Evolutionary conservation across 2,113 vertebrate genomes (phyloP).

Genomic region (Octodon degus): DNA sequence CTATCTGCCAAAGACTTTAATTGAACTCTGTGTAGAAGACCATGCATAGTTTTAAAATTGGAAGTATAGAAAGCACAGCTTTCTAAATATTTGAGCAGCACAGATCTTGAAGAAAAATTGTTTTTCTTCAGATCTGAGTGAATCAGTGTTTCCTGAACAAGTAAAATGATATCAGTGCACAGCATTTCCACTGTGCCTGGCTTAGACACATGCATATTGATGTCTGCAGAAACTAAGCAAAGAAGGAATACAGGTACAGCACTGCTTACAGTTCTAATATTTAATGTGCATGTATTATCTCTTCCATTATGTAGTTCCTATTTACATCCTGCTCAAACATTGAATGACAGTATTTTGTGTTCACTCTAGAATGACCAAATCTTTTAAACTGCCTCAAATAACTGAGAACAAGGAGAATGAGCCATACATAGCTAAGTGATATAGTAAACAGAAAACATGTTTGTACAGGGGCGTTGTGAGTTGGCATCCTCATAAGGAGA

Average conservation of each 20-base stretch:
- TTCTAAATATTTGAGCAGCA: slow-evolving; percentile 15
- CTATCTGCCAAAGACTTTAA: neutral
- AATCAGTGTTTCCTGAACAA: neutral
- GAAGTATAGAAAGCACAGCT: neutral
- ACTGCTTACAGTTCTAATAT: neutral
- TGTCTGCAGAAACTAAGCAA: neutral
- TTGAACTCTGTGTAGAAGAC: neutral
- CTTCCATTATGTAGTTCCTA: neutral
- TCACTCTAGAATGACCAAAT: slow-evolving; percentile 49
- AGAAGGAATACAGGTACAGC: neutral
- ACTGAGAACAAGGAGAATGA: neutral
- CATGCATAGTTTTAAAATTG: neutral
- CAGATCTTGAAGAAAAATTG: neutral
- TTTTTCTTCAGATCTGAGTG: slow-evolving; percentile 19
- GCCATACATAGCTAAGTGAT: neutral
- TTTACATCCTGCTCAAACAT: neutral
- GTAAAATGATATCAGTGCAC: neutral
- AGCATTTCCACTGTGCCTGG: neutral
- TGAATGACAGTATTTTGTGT: slow-evolving; percentile 9
- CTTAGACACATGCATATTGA: neutral
- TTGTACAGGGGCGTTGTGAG: neutral
- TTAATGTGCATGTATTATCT: neutral
- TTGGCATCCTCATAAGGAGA: neutral
- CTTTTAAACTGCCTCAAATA: slow-evolving; percentile 42
- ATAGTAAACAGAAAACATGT: neutral